Evolutionary conservation across 35 echinoderm and acorn worm genomes (phyloP), one percentile per base, ranked within the genome.

Genomic region (Eucidaris tribuloides): DNA sequence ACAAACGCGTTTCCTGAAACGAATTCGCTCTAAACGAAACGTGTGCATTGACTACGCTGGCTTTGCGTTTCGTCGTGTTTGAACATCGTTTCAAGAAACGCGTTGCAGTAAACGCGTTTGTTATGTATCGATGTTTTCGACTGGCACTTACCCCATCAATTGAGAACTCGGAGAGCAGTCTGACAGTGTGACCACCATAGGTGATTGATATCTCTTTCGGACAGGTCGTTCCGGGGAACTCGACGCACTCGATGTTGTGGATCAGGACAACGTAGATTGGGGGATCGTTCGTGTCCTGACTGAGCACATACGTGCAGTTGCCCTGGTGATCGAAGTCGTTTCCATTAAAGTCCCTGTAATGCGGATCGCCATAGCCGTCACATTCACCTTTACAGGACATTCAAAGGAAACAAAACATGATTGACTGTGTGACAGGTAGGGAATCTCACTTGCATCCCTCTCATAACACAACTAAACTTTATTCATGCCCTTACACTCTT

Each of bases 291-390:
- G 61, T 94, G 27, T 94, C 92, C 20, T 77, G 66, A 18, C 84
- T 82, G 7, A 96, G 65, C 17, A 92, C 45, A 29, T 96, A 96
- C 2, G 93, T 91, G 76, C 93, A 96, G 76, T 91, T 91, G 49
- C 93, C 93, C 66, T 96, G 93, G 36, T 91, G 79, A 40, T 91
- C 84, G 79, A 96, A 96, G 17, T 91, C 65, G 31, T 87, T 88
- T n/a, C 80, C 84, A 70, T 96, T 86, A 70, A 96, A 96, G 54
- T 91, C 89, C 45, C 46, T 68, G 78, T 96, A 96, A 36, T 96
- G 93, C 1, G 93, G 93, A 88, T 96, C 93, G 36, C 93, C 93
- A 46, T 86, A 96, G 7, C 93, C 93, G 64, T 63, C 78, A 65
- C 93, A 96, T 33, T 87, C 77, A 88, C 93, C 89, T 91, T 39